Evolutionary conservation across 2,888 invertebrate species (phyloP).

Genomic region (Theretra japonica): DNA sequence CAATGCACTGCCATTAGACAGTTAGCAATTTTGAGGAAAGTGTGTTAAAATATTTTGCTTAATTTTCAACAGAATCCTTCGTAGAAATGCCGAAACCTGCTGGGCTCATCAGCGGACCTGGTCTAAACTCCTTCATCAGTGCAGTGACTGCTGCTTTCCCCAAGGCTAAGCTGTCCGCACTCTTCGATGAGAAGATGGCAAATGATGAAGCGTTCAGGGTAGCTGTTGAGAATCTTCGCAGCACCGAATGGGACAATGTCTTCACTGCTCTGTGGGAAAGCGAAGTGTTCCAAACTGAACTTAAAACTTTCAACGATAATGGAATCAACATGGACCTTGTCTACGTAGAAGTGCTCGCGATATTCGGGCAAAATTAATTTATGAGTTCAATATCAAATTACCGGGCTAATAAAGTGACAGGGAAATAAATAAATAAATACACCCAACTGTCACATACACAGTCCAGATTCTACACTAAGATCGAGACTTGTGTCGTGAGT

Average conservation of each 20-base stretch:
- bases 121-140: constrained; percentile 57
- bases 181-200: constrained; percentile 65
- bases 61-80: too few relatives aligned
- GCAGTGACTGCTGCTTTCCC: constrained; percentile 60
- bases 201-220: constrained; percentile 64
- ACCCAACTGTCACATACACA: too few relatives aligned
- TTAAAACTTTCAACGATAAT: constrained; percentile 53
- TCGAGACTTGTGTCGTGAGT: too few relatives aligned
- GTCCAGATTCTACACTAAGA: too few relatives aligned
- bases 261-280: constrained; percentile 61
- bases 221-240: constrained; percentile 64
- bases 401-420: too few relatives aligned
- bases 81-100: too few relatives aligned
- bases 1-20: too few relatives aligned
- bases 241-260: constrained; percentile 62
- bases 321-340: constrained; percentile 59
- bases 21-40: too few relatives aligned
- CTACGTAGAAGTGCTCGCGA: constrained; percentile 56
- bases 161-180: constrained; percentile 60
- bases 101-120: constrained; percentile 48
- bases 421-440: too few relatives aligned
- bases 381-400: too few relatives aligned
- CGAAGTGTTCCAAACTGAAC: constrained; percentile 62
- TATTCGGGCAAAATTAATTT: constrained; percentile 61
- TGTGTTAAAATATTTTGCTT: too few relatives aligned